Conservation (phyloP, 2,888 invertebrate species). For the Dolomedes plantarius region DNA sequence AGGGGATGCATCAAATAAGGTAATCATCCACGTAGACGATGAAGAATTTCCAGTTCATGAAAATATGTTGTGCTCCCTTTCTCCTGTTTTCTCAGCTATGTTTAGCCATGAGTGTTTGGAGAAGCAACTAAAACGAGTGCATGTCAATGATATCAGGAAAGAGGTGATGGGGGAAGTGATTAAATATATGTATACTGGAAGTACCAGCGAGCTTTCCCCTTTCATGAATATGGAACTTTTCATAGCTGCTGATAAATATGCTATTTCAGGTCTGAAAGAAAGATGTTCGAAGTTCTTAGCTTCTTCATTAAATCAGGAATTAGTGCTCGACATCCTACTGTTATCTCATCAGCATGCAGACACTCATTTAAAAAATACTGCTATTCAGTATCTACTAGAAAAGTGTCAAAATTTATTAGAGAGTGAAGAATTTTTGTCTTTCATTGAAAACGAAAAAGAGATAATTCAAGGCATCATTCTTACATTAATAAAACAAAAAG, state of each 20-base stretch:
- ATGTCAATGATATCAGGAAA: conserved; percentile 20
- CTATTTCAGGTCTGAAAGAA: conserved; percentile 4
- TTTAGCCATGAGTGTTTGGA: conserved; percentile 41
- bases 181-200: conserved; percentile 39
- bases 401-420: neutral
- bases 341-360: neutral
- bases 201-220: conserved; percentile 6
- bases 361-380: neutral
- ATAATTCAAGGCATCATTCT: neutral
- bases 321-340: neutral
- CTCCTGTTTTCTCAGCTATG: conserved; percentile 58
- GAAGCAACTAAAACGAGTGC: conserved; percentile 12
- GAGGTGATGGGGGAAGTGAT: conserved; percentile 37
- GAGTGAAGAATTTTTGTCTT: neutral
- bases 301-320: neutral
- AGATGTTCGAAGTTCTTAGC: neutral
- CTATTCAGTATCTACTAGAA: neutral
- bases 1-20: neutral
- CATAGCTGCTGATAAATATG: conserved; percentile 53
- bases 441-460: conserved; percentile 1
- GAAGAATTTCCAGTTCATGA: conserved; percentile 35
- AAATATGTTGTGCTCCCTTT: conserved; percentile 31
- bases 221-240: conserved; percentile 20
- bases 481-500: neutral
- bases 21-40: neutral